Base-by-base conservation (phyloP, 2,888 invertebrate genomes). In the Lycaena phlaeas region DNA sequence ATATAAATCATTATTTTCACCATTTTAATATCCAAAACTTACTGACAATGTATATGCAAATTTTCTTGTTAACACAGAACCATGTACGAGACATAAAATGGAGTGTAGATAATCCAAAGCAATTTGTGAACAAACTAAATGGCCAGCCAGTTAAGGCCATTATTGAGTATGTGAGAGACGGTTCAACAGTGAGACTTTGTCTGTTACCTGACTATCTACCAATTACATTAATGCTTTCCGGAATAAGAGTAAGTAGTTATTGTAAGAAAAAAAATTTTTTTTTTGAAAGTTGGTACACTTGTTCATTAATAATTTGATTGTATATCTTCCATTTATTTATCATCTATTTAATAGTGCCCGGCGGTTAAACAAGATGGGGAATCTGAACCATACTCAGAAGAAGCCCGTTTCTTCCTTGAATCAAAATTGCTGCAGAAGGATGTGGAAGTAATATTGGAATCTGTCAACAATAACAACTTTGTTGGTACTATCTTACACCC, bases 101-200 rank as follows among this genome's bases (percentile, higher is more conserved):
- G 95, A 87, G 87, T 2, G 87, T 96, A 29, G 98, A 98, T 9
- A 95, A 95, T 47, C 70, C 79, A 0, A 81, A 81, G 50, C 59
- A 64, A 91, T 78, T 69, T 53, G 93, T 98, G 2, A 96, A 97
- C 59, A 92, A 94, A 59, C 89, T 90, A 50, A 92, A 91, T 47
- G 91, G 92, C 26, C 93, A 96, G 64, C 96, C 95, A 0, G 86
- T 98, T 3, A 93, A 92, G 72, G 97, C 98, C 31, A 90, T 99
- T 42, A 93, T 99, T 55, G 99, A 99, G 68, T 96, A 97, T 85
- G 98, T 99, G 1, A 89, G 97, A 42, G 98, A 99, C 77, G 98
- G 98, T 0, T 97, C 97, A 22, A 98, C 98, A 1, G 91, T 98
- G 9, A 88, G 98, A 50, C 93, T 95, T 2, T 94, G 97, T 60